phyloP scores from a whole-genome alignment of 53 echinoderm and acorn worm species.

The Actinopyga echinites region DNA sequence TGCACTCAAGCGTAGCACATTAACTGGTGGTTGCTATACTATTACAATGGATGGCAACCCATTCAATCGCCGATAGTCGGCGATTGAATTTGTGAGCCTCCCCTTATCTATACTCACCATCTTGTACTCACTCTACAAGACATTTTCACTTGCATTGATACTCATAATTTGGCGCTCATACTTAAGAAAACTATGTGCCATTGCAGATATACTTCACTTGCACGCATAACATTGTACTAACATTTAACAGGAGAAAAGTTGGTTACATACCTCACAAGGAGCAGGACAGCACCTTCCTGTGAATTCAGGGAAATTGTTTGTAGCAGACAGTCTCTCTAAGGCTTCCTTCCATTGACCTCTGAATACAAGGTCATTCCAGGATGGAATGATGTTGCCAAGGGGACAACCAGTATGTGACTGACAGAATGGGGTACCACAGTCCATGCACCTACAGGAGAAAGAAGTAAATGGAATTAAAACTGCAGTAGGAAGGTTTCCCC shows the following conservation, averaged over 20 bases:
- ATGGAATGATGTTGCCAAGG: slow-evolving; percentile 98
- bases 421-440: slow-evolving; percentile 99
- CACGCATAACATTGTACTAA: background rate
- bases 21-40: too few species aligned
- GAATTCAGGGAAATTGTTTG: slow-evolving; percentile 99
- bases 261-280: slow-evolving; percentile 84
- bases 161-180: too few species aligned
- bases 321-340: slow-evolving; percentile 85
- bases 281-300: slow-evolving; percentile 97
- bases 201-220: too few species aligned
- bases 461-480: background rate
- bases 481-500: too few species aligned
- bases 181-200: too few species aligned
- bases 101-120: too few species aligned
- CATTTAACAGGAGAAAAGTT: background rate
- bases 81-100: too few species aligned
- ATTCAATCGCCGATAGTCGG: too few species aligned
- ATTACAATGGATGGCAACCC: too few species aligned
- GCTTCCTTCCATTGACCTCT: slow-evolving; percentile 94
- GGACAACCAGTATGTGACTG: slow-evolving; percentile 98
- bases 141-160: too few species aligned
- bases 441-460: slow-evolving; percentile 77
- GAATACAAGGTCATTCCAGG: slow-evolving; percentile 99
- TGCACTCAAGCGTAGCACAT: too few species aligned
- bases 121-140: too few species aligned